These are phyloP conservation scores for Suncus etruscus DNA, from an alignment of 2,113 vertebrate genomes.

Conservation along the genomic window DNA sequence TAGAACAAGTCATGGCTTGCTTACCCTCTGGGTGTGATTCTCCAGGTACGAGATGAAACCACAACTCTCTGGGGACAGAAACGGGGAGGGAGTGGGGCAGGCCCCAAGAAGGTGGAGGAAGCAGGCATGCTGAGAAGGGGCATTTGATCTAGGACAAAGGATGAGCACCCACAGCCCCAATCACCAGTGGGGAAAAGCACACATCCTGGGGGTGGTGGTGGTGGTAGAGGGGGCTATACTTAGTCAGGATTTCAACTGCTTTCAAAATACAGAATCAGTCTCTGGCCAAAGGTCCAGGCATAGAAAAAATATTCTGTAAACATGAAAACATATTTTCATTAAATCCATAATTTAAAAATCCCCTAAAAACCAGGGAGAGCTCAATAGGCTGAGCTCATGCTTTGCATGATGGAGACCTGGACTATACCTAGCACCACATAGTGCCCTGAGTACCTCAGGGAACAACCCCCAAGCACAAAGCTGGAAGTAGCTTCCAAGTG, in stretches of 20 bases:
- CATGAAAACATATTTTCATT: not conserved
- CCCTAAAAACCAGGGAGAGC: not conserved
- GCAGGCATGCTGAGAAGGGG: not conserved
- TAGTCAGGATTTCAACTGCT: not conserved
- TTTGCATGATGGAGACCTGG: no score
- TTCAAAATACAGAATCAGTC: slow-evolving; percentile 2
- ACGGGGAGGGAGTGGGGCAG: not conserved
- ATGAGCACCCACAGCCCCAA: not conserved
- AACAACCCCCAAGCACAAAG: no score
- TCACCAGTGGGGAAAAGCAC: not conserved
- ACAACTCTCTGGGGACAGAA: not conserved
- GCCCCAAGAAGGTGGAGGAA: not conserved
- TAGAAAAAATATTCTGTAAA: not conserved
- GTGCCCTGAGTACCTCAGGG: no score
- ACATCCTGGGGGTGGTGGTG: accelerated
- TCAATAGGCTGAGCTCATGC: no score
- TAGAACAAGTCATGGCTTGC: no score
- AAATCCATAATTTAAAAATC: not conserved
- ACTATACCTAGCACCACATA: no score
- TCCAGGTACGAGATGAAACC: not conserved
- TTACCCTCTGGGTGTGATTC: not conserved
- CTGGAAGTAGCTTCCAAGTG: no score
- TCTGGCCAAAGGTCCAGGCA: slow-evolving; percentile 23
- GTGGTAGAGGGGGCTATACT: no score
- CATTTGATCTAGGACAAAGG: not conserved